A percentile compares a stretch with the other conserved stretches of the same genome.
These are phyloP conservation scores for Ecliptopera silaceata DNA, from an alignment of 2,888 invertebrate species.

Conservation along the genomic window DNA sequence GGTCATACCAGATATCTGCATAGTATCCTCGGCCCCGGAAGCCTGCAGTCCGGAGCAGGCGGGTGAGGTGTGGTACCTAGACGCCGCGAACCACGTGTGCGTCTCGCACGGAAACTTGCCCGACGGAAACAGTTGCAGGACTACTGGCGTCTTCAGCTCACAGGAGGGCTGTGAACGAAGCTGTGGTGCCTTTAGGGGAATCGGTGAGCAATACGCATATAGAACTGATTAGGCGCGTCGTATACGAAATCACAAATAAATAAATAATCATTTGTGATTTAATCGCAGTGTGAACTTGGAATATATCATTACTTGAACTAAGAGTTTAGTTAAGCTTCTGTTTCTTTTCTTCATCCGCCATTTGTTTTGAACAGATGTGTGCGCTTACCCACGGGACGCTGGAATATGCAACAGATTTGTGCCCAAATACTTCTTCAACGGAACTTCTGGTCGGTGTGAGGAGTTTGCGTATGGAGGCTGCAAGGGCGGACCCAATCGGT, in stretches of 20 bases:
- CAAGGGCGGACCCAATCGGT: constrained; percentile 90
- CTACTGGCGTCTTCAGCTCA: constrained; percentile 83
- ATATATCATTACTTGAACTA: not conserved
- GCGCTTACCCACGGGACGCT: constrained; percentile 10
- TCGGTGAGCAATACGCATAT: constrained; percentile 83
- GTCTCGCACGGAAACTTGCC: constrained; percentile 55
- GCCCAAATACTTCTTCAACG: constrained; percentile 17
- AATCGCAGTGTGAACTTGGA: too few relatives aligned
- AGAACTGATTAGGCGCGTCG: not conserved
- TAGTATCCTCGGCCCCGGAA: constrained; percentile 44
- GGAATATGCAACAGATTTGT: constrained; percentile 22
- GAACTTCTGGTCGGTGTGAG: constrained; percentile 78
- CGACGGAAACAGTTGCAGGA: constrained; percentile 81
- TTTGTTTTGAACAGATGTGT: constrained; percentile 6
- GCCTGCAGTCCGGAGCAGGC: constrained; percentile 43
- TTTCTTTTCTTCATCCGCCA: not conserved
- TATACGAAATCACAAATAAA: too few relatives aligned
- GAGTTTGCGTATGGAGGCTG: constrained; percentile 91
- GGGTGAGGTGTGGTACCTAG: constrained; percentile 61
- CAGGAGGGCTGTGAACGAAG: constrained; percentile 89
- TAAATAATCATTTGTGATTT: too few relatives aligned
- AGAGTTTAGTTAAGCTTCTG: not conserved
- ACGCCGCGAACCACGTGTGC: constrained; percentile 70
- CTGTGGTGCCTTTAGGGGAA: constrained; percentile 87
- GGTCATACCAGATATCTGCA: constrained; percentile 48